Percentiles rank a stretch among this genome's conserved stretches.
Evolutionary conservation across 2,113 vertebrate species (phyloP).

Genomic region (Xyrauchen texanus): DNA sequence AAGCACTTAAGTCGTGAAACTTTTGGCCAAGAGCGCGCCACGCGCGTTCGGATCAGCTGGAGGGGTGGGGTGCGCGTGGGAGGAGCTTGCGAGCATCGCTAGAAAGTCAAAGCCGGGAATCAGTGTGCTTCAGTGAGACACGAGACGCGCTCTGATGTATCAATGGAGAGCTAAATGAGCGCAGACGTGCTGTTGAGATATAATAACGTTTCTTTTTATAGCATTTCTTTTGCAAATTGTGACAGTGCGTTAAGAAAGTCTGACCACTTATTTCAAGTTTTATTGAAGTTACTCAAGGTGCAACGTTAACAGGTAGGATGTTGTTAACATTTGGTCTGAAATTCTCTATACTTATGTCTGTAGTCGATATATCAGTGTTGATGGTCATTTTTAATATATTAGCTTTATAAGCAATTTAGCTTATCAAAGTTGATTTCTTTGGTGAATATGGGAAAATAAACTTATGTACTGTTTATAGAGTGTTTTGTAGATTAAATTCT

Average conservation of each 20-base stretch:
- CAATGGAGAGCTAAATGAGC: conserved; percentile 62
- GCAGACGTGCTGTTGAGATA: conserved; percentile 42
- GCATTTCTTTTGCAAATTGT: not conserved
- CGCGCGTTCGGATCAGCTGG: conserved; percentile 68
- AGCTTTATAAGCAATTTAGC: not conserved
- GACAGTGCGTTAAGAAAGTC: not conserved
- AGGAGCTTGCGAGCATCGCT: conserved; percentile 63
- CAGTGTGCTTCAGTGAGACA: conserved; percentile 60
- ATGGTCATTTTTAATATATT: not conserved
- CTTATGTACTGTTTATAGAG: too few species aligned
- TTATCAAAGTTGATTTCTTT: not conserved
- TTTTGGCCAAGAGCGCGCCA: conserved; percentile 77
- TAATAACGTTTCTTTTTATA: not conserved
- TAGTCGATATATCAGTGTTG: not conserved
- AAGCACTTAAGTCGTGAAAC: conserved; percentile 56
- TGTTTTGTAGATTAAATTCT: not conserved
- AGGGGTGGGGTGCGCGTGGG: conserved; percentile 67
- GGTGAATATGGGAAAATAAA: too few species aligned
- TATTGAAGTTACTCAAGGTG: not conserved
- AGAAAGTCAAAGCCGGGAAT: conserved; percentile 59
- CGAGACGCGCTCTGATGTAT: conserved; percentile 56
- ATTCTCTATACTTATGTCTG: not conserved
- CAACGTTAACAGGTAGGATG: not conserved
- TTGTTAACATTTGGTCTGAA: not conserved
- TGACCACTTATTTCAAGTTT: not conserved